Conservation (phyloP, 2,113 vertebrate genomes). For the Pimephales promelas region DNA sequence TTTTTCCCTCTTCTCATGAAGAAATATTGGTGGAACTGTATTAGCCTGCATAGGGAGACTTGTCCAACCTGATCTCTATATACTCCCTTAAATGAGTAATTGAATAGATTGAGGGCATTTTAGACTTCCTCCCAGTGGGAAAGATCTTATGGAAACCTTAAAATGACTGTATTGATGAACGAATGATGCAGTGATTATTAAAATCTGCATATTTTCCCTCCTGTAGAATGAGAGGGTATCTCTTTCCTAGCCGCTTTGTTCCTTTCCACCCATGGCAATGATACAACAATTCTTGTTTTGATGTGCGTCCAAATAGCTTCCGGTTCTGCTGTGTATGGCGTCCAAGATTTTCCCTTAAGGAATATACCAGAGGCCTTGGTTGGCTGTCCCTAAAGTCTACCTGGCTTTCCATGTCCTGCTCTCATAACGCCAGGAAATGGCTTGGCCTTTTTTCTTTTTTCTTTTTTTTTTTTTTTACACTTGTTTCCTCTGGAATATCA, state of each 20-base stretch:
- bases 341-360: conserved; percentile 63
- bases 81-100: conserved; percentile 15
- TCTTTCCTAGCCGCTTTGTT: conserved; percentile 45
- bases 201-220: neutral
- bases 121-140: neutral
- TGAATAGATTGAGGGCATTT: conserved; percentile 24
- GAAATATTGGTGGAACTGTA: conserved; percentile 65
- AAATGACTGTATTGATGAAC: neutral
- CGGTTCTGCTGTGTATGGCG: conserved; percentile 55
- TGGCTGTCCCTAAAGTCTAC: conserved; percentile 40
- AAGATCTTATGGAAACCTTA: conserved; percentile 16
- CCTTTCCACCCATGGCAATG: conserved; percentile 45
- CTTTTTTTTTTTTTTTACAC: conserved; percentile 45
- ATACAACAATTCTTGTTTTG: conserved; percentile 54
- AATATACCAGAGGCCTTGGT: conserved; percentile 50
- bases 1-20: conserved; percentile 59
- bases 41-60: conserved; percentile 65
- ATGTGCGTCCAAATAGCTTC: conserved; percentile 68
- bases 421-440: conserved; percentile 62
- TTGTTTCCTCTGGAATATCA: conserved; percentile 68
- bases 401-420: conserved; percentile 47
- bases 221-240: neutral
- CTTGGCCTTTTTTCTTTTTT: conserved; percentile 61
- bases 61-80: conserved; percentile 68
- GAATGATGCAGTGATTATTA: neutral